Base-by-base conservation (phyloP, 2,888 invertebrate species). In the Diplolepis rosae region DNA sequence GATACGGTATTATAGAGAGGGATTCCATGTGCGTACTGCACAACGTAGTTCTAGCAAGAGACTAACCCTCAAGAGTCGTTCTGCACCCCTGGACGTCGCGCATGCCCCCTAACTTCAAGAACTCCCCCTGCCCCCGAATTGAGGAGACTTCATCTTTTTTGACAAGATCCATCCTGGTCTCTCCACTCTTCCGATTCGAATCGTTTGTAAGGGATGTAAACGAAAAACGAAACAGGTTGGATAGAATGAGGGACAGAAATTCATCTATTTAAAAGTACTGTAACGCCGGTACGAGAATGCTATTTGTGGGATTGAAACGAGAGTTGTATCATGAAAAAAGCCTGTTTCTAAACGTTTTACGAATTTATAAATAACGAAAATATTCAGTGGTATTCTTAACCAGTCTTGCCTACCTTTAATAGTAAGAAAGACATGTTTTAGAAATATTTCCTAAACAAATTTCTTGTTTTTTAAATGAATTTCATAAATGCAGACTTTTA, bases 41-140 rank as follows among this genome's bases (percentile, higher is more conserved):
- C 83, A 83, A 79, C 82, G 86, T 84, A 82, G 81, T 83, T 87
- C 84, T 85, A 82, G 83, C 83, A 82, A 83, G 84, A 84, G 84
- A 88, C 87, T 88, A 85, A 87, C 83, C 83, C 83, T 83, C 82
- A 82, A 76, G 79, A 82, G 81, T 80, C 79, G 80, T 78, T 80
- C 83, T 82, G 81, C 83, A 83, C 83, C 85, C 84, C 84, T 81
- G 84, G 83, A 83, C 79, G 80, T 80, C 82, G 87, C 85, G 87
- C 86, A 86, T 86, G 86, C 87, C 82, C 84, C 80, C 72, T 79
- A 69, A 76, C 76, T 66, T 75, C 65, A 77, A 74, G 74, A 76
- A 78, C 78, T 75, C 80, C 68, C 73, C 39, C 61, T n/a, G n/a
- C 39, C 61, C 77, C 68, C 77, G 78, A 69, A 79, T 74, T 82